These are phyloP conservation scores for Hirundo rustica DNA, from an alignment of 2,797 vertebrate species.

Conservation along the genomic window DNA sequence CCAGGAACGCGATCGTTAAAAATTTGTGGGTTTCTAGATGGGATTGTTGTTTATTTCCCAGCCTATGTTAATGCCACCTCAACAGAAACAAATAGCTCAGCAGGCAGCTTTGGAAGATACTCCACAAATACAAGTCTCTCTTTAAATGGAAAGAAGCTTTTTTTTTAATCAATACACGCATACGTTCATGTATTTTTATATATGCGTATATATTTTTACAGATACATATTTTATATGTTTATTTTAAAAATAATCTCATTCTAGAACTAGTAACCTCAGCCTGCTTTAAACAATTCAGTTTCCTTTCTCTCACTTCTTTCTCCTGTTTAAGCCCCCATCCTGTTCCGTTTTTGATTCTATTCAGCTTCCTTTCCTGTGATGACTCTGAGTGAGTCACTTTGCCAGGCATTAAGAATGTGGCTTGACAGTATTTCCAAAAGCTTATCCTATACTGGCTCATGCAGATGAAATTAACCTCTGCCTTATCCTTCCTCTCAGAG, in stretches of 20 bases:
- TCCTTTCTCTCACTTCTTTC: conserved; percentile 69
- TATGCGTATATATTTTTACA: background rate
- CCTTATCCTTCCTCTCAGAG: conserved; percentile 50
- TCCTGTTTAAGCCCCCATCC: conserved; percentile 61
- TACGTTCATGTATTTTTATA: fast-evolving
- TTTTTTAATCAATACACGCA: background rate
- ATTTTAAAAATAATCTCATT: background rate
- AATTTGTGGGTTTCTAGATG: background rate
- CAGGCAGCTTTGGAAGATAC: background rate
- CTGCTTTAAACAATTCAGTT: conserved; percentile 58
- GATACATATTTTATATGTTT: background rate
- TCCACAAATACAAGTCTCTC: background rate
- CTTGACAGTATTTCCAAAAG: conserved; percentile 40
- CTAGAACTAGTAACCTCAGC: conserved; percentile 24
- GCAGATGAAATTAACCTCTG: conserved; percentile 48
- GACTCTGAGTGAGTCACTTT: conserved; percentile 63
- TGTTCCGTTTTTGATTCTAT: conserved; percentile 71
- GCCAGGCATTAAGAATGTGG: conserved; percentile 57
- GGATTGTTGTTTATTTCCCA: background rate
- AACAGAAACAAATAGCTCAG: background rate
- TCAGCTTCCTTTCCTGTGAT: conserved; percentile 69
- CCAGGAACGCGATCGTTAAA: background rate
- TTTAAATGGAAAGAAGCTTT: background rate
- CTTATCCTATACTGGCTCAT: conserved; percentile 8
- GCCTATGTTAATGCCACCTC: background rate